Conservation (phyloP, 2,888 invertebrate genomes). For the Phengaris alcon region DNA sequence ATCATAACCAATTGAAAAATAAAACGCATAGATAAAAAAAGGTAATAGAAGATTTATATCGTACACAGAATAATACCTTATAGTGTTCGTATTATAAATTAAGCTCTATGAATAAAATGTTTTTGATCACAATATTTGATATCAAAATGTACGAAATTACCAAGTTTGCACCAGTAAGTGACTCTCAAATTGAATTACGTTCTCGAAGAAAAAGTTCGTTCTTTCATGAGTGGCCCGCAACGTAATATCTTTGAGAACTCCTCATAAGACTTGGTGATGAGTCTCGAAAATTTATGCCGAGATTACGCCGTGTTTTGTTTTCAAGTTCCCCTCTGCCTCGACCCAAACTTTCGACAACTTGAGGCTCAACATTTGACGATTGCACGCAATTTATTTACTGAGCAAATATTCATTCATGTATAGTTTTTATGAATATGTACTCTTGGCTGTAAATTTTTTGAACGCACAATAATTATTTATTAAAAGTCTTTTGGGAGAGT, state of each 20-base stretch:
- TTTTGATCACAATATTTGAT: background rate
- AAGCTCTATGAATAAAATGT: too few relatives aligned
- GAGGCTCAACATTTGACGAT: background rate
- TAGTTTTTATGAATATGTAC: background rate
- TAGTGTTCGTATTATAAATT: too few relatives aligned
- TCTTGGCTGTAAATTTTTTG: too few relatives aligned
- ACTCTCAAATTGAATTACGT: slow-evolving; percentile 11
- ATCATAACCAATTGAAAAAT: too few relatives aligned
- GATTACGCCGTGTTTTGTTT: slow-evolving; percentile 27
- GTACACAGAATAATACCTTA: too few relatives aligned
- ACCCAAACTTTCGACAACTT: background rate
- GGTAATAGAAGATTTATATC: too few relatives aligned
- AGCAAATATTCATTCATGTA: background rate
- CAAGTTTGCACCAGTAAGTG: background rate
- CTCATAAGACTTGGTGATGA: slow-evolving; percentile 18
- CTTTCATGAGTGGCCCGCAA: background rate
- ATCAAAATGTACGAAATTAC: background rate
- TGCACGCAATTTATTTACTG: background rate
- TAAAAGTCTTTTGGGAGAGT: too few relatives aligned
- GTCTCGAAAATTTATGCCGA: slow-evolving; percentile 6
- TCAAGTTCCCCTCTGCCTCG: slow-evolving; percentile 6
- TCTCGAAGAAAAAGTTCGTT: background rate
- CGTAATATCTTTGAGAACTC: slow-evolving; percentile 20
- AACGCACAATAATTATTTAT: background rate
- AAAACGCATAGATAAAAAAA: too few relatives aligned